phyloP scores from a whole-genome alignment of 2,797 vertebrate species.

The Crocodylus rhombifer region DNA sequence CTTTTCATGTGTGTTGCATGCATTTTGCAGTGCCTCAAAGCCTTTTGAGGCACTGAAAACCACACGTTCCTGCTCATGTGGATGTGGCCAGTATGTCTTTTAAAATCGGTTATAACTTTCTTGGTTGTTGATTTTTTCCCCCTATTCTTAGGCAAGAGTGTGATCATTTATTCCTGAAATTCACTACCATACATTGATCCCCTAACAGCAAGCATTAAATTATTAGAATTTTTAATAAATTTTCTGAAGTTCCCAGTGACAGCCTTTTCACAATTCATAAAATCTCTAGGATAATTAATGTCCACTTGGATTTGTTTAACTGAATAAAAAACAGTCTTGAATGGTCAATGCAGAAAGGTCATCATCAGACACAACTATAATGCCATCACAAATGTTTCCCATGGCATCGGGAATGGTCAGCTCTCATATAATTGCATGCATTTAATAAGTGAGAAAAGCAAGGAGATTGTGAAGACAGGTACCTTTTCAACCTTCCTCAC shows the following conservation, averaged over 20 bases:
- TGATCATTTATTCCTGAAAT: slow-evolving; percentile 19
- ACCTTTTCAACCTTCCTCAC: slow-evolving; percentile 11
- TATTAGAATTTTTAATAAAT: not conserved
- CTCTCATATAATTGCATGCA: slow-evolving; percentile 13
- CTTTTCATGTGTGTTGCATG: no score
- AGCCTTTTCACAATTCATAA: slow-evolving; percentile 8
- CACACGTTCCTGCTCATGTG: no score
- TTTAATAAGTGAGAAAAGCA: slow-evolving; percentile 26
- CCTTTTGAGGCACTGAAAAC: no score
- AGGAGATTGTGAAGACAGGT: slow-evolving; percentile 19
- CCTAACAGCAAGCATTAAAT: slow-evolving; percentile 14
- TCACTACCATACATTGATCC: not conserved
- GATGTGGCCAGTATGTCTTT: not conserved
- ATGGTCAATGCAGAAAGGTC: slow-evolving; percentile 23
- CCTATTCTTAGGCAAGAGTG: not conserved
- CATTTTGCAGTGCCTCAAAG: no score
- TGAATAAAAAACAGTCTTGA: slow-evolving; percentile 36
- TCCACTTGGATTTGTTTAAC: slow-evolving; percentile 35
- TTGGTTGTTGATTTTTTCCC: not conserved
- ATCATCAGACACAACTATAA: not conserved
- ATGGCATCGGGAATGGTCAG: slow-evolving; percentile 5
- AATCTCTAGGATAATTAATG: slow-evolving; percentile 28
- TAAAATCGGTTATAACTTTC: not conserved
- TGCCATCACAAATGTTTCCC: not conserved
- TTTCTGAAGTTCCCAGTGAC: slow-evolving; percentile 12